Conservation (phyloP, 2,113 vertebrate species). For the Charadrius vociferus region DNA sequence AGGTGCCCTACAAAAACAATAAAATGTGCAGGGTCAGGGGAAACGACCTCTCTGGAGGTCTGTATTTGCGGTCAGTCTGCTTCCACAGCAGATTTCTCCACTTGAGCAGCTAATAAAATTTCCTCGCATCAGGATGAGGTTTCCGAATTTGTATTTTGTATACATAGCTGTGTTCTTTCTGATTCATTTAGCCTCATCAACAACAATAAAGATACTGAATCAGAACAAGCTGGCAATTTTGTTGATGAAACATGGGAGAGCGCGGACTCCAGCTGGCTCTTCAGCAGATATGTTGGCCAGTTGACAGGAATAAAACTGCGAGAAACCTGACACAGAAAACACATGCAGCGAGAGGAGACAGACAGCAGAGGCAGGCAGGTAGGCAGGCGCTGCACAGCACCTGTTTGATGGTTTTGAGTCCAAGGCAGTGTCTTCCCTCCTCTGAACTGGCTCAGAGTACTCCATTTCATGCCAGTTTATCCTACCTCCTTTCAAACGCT, state of each 20-base stretch:
- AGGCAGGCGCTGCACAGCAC: conserved; percentile 38
- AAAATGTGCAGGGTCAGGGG: not conserved
- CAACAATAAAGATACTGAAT: conserved; percentile 62
- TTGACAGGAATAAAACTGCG: conserved; percentile 30
- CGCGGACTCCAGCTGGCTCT: conserved; percentile 57
- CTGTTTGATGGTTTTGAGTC: not conserved
- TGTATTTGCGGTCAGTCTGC: not conserved
- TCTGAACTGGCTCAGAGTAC: not conserved
- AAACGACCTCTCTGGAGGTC: not conserved
- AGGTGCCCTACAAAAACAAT: not conserved
- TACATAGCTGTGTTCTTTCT: conserved; percentile 40
- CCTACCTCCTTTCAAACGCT: conserved; percentile 6
- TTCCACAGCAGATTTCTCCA: not conserved
- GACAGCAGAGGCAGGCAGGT: conserved; percentile 51
- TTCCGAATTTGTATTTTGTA: conserved; percentile 25
- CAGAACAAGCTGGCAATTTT: conserved; percentile 60
- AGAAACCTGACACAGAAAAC: conserved; percentile 15
- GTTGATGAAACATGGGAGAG: conserved; percentile 56
- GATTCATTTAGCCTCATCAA: conserved; percentile 60
- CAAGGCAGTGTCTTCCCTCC: not conserved
- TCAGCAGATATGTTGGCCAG: not conserved
- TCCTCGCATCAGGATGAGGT: not conserved
- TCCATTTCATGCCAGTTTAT: not conserved
- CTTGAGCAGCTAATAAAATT: not conserved
- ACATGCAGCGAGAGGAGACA: not conserved